These are phyloP conservation scores for Glossosoma conforme DNA, from an alignment of 1,140 invertebrate species.

Conservation along the genomic window DNA sequence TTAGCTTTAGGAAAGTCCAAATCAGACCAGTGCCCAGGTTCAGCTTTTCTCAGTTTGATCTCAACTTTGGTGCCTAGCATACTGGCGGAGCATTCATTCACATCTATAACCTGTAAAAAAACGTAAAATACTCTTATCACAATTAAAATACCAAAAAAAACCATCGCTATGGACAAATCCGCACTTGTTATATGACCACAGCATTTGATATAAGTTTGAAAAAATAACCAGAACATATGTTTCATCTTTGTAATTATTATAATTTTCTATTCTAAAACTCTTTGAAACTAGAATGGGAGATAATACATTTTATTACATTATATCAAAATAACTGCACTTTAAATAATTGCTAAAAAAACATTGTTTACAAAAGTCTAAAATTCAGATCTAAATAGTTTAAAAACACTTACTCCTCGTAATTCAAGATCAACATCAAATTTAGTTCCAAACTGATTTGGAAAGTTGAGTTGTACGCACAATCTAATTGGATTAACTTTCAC, in stretches of 20 bases:
- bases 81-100: constrained; percentile 63
- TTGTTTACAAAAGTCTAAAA: constrained; percentile 3
- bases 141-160: too few relatives aligned
- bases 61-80: constrained; percentile 94
- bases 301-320: too few relatives aligned
- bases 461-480: constrained; percentile 70
- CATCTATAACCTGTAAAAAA: constrained; percentile 60
- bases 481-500: constrained; percentile 83
- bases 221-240: too few relatives aligned
- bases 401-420: constrained; percentile 72
- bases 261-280: too few relatives aligned
- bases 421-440: constrained; percentile 77
- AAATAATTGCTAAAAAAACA: constrained; percentile 2
- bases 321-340: constrained; percentile 7
- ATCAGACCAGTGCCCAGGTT: constrained; percentile 75
- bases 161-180: too few relatives aligned
- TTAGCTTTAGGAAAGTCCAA: constrained; percentile 59
- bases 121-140: too few relatives aligned
- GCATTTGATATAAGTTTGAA: too few relatives aligned
- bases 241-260: too few relatives aligned
- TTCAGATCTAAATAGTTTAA: constrained; percentile 7
- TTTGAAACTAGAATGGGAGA: too few relatives aligned
- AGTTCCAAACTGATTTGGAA: constrained; percentile 70
- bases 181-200: too few relatives aligned
- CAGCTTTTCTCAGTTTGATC: constrained; percentile 85